Conservation (phyloP, 2,888 invertebrate genomes). For the Sipunculus nudus region DNA sequence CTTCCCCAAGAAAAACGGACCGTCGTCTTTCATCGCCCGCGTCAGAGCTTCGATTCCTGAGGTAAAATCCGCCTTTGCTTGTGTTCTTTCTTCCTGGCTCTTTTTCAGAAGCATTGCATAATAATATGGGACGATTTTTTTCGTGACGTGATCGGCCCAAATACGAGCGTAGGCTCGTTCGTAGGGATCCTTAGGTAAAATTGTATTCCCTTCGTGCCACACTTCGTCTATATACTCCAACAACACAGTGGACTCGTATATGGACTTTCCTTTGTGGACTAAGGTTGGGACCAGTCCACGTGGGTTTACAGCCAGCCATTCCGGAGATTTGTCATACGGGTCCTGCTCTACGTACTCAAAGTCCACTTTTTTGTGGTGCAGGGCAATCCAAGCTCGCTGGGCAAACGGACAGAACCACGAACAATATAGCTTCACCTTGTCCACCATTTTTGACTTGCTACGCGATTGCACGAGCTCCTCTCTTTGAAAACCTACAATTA, state of each 20-base stretch:
- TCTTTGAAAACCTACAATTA: too few relatives aligned
- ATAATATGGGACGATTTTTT: conserved; percentile 47
- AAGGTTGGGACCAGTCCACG: conserved; percentile 48
- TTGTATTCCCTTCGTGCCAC: conserved; percentile 27
- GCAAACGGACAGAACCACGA: conserved; percentile 56
- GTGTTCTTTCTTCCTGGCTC: conserved; percentile 32
- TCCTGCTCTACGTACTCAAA: conserved; percentile 49
- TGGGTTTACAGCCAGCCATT: conserved; percentile 48
- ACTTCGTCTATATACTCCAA: conserved; percentile 52
- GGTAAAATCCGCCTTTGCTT: conserved; percentile 33
- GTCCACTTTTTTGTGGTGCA: conserved; percentile 43
- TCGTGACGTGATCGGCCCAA: conserved; percentile 45
- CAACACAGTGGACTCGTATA: conserved; percentile 47
- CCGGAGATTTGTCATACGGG: conserved; percentile 49
- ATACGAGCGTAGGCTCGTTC: conserved; percentile 44
- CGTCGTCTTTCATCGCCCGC: conserved; percentile 33
- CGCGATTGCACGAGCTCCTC: too few relatives aligned
- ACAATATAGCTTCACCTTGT: conserved; percentile 35
- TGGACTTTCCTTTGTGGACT: conserved; percentile 36
- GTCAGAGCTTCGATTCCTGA: conserved; percentile 33
- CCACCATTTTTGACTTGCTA: too few relatives aligned
- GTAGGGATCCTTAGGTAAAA: conserved; percentile 45
- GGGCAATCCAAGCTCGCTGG: conserved; percentile 49
- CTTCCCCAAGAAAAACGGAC: conserved; percentile 44
- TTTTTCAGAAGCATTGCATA: conserved; percentile 42